Evolutionary conservation across 2,888 invertebrate species (phyloP), one percentile per base, ranked within the genome.

Genomic region (Trissolcus brochymenae): DNA sequence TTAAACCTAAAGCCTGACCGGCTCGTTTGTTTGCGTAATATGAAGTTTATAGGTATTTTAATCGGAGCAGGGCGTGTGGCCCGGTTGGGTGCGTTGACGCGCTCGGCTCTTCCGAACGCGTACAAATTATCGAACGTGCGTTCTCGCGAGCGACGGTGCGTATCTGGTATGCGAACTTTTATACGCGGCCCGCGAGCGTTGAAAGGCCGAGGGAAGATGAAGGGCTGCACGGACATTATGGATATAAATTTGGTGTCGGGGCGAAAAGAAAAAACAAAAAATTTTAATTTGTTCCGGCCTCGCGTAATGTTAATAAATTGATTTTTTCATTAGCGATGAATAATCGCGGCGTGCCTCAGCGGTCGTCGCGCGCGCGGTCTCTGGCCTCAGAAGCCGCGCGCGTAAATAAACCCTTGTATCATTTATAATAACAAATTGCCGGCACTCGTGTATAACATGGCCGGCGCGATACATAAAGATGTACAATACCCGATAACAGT

Each of bases 61-160:
- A 25, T 59, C 43, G 43, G 53, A 14, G 21, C 57, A 41, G 57
- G 19, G n/a, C 54, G 70, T 65, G 68, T 70, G 72, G 70, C 60
- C 66, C 56, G 65, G 53, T 17, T 75, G 79, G 68, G 66, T 35
- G 49, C 49, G 49, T 16, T 60, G 76, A 74, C 72, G 67, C 56
- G 65, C 70, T 64, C 46, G 67, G 17, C 61, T 65, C 76, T 70
- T 4, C 25, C 71, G 81, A 84, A 84, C 85, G 83, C 82, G 83
- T 86, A 85, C 86, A 86, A 86, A 87, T 87, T 86, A 86, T 85
- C 80, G 83, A 81, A 83, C 4, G 25, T 84, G 84, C 86, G 83
- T 85, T 83, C 85, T 86, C 84, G 84, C 83, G 79, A 85, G 85
- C 85, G 86, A 86, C 84, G 81, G 76, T 74, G 80, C 81, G 81